Evolutionary conservation across 2,888 invertebrate species (phyloP).

Genomic region (Saturnia pavonia): DNA sequence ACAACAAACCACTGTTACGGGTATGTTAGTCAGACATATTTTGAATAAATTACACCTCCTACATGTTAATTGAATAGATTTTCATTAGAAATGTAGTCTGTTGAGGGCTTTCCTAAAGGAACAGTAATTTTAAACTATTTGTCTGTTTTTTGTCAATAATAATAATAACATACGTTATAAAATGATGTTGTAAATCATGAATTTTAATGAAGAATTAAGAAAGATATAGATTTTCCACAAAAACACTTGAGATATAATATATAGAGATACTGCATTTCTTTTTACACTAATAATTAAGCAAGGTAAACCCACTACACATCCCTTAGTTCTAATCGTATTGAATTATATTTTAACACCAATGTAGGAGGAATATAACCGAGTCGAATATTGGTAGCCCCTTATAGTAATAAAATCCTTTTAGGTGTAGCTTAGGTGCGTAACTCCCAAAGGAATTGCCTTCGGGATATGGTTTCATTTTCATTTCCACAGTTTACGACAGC

Average conservation of each 20-base stretch:
- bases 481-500: constrained; percentile 29
- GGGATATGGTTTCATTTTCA: constrained; percentile 30
- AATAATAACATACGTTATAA: too few relatives aligned
- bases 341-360: constrained; percentile 1
- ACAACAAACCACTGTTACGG: too few relatives aligned
- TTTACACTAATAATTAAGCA: constrained; percentile 5
- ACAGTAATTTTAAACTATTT: too few relatives aligned
- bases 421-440: constrained; percentile 32
- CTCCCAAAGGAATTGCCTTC: constrained; percentile 35
- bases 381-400: constrained; percentile 36
- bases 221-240: too few relatives aligned
- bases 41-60: too few relatives aligned
- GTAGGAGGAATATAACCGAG: constrained; percentile 12
- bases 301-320: neutral
- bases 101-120: too few relatives aligned
- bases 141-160: too few relatives aligned
- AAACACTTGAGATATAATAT: neutral
- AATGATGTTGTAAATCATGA: too few relatives aligned
- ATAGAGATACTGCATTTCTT: neutral
- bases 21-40: too few relatives aligned
- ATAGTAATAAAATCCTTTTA: constrained; percentile 46
- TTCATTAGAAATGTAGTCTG: too few relatives aligned
- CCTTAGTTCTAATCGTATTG: constrained; percentile 7
- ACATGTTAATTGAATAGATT: too few relatives aligned
- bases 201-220: too few relatives aligned